Evolutionary conservation across 2,113 vertebrate species (phyloP).

Genomic region (Neofelis nebulosa): DNA sequence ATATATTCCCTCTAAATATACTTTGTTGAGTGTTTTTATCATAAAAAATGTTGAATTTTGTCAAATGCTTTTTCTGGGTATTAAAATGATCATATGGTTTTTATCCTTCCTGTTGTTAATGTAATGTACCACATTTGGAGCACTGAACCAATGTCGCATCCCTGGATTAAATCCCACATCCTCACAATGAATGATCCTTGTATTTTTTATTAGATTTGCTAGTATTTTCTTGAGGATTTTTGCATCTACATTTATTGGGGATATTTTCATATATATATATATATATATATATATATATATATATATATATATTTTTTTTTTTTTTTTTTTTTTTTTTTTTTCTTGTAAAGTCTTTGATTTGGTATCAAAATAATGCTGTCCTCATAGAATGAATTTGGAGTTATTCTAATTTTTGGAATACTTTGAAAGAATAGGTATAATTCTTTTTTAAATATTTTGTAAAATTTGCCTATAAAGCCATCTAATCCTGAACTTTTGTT

Average conservation of each 20-base stretch:
- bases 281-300: too few species aligned
- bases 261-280: neutral
- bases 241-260: neutral
- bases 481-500: too few species aligned
- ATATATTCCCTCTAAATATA: neutral
- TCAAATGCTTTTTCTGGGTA: too few species aligned
- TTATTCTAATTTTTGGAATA: neutral
- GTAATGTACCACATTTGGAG: neutral
- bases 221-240: neutral
- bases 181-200: neutral
- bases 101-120: neutral
- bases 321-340: too few species aligned
- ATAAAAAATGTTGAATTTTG: too few species aligned
- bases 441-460: too few species aligned
- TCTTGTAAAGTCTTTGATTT: neutral
- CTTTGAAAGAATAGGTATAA: too few species aligned
- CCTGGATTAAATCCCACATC: neutral
- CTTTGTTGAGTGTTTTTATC: too few species aligned
- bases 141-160: neutral
- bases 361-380: neutral
- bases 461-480: too few species aligned
- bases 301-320: too few species aligned
- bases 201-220: neutral
- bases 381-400: neutral
- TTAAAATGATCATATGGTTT: neutral